Evolutionary conservation across 2,888 invertebrate genomes (phyloP), one percentile per base, ranked within the genome.

Genomic region (Lochmaea crataegi): DNA sequence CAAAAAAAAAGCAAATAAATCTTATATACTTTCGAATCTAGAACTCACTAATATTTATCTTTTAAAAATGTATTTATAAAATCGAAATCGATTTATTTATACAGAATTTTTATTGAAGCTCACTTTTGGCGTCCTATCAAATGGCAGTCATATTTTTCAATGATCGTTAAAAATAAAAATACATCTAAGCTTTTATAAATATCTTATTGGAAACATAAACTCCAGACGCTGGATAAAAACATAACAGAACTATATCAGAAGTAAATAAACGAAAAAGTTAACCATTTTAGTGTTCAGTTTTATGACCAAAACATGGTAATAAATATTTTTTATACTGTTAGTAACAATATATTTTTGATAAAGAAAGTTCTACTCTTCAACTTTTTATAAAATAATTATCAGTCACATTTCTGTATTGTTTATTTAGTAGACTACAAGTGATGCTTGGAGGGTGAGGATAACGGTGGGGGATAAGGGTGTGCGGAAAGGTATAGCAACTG

Each of bases 401-500:
- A 77, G 79, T 79, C 77, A 78, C 80, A 78, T 78, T 74, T 75
- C 71, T 75, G 74, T 75, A 75, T 76, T 75, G 77, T 74, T 76
- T 77, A 76, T 74, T 76, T 77, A 76, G 75, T 78, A 76, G 73
- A 76, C 78, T 78, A 80, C 77, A 56, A 71, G 73, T 76, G 76
- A 78, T 79, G 78, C 78, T 71, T 72, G 71, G 72, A 71, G 41
- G 72, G 69, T 71, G 74, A 71, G 75, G 77, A 72, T 72, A 65
- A 78, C 72, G 63, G 80, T 80, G 82, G 70, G 75, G 82, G 80
- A 64, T 74, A 76, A 77, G 81, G 81, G 79, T 78, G 81, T 80
- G 78, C 79, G 81, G 80, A 73, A 64, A 73, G 77, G 77, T 76
- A 68, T 72, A 76, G 76, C 76, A 66, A 74, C 79, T 76, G 71